Base-by-base conservation (phyloP, 2,113 vertebrate genomes). In the Hemiprocne comata region DNA sequence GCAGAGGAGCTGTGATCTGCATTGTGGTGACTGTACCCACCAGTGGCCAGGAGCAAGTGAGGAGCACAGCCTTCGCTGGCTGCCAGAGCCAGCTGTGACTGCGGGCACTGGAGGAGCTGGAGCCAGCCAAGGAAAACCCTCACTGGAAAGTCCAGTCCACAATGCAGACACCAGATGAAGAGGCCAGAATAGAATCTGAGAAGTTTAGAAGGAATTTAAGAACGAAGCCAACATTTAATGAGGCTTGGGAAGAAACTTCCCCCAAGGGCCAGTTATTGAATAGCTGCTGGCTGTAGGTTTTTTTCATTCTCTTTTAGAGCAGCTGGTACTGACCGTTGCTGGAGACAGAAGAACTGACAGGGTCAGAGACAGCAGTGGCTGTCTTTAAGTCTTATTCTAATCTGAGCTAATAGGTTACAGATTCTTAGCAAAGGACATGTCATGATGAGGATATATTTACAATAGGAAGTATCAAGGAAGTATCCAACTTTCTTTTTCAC, bases 201-300 rank as follows among this genome's bases (percentile, higher is more conserved):
- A 93, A 90, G 57, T 94, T 95, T 40, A 84, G 83, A 90, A 95
- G 83, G 91, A 93, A 96, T 95, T 95, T 84, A 89, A 94, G 62
- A 93, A 78, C 28, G 69, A 83, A 94, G 87, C 90, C 87, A 96
- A 91, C 44, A 58, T 46, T 89, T 95, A 94, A 95, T 87, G 93
- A 95, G 90, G 83, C 62, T 95, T 89, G 83, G 76, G 92, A 92
- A 96, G 83, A 94, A 88, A 87, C n/a, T 42, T 94, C 44, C 88
- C 80, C 83, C 42, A 55, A 89, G 79, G 90, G 73, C n/a, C 76
- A 78, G 25, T 61, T 95, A 81, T 21, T 90, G 72, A 88, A 95
- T 81, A 94, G 87, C 74, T 95, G 77, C 89, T 89, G 65, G 72
- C 94, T 90, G 87, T 44, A 57, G 42, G 44, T 10, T 64, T 87